Base-by-base conservation (phyloP, 2,113 vertebrate genomes). In the Piaya cayana region DNA sequence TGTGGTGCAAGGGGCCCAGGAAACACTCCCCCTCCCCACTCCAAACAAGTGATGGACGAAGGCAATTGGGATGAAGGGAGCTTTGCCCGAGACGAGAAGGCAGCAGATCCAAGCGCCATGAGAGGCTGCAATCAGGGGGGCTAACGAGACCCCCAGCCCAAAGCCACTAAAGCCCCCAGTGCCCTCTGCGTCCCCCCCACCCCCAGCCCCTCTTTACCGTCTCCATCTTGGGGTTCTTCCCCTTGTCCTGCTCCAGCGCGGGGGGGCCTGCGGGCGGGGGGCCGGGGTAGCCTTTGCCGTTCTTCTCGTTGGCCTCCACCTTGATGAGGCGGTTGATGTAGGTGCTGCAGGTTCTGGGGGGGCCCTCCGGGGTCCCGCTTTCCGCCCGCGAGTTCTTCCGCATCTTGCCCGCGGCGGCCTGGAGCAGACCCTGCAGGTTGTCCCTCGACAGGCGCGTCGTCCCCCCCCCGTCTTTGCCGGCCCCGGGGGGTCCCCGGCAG, bases 271-370 rank as follows among this genome's bases (percentile, higher is more conserved):
- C 25, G 17, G 93, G 96, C 2, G 74, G 37, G 16, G 83, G 2
- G 12, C 95, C 89, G 9, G 96, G 89, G 62, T 96, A 97, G 16
- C 95, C 93, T 87, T 98, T 99, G 12, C 97, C 97, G 1, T 96
- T 98, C 88, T 99, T 99, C 93, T 99, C 99, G 8, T 98, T 98
- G 6, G 97, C 76, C 49, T 99, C 99, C 97, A 99, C 98, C 93
- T 99, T 99, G 96, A 99, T 99, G 96, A 99, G 99, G 80, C 99
- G 98, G 98, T 98, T 99, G 95, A 99, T 99, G 97, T 99, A 99
- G n/a, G 98, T 98, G 83, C 98, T 98, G 27, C 98, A 98, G 53
- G 92, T 68, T 13, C 96, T 87, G n/a, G 58, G 94, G 43, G 96
- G 95, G 56, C 99, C 99, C 76, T 99, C 98, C 1, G 98, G 92